Base-by-base conservation (phyloP, 2,888 invertebrate species). In the Lasioglossum vierecki region DNA sequence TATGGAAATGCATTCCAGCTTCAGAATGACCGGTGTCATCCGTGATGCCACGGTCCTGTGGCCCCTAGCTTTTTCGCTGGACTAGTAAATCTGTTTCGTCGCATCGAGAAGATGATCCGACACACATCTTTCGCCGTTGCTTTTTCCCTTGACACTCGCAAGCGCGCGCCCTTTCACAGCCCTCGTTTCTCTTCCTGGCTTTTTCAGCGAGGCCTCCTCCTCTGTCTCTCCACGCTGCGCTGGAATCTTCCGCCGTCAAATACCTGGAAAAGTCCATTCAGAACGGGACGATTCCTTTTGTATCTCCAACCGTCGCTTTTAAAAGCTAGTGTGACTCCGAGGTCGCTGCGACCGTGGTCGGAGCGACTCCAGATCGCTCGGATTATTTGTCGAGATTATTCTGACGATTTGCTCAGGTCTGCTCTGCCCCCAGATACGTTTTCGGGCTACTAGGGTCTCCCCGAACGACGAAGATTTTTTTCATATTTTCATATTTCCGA, bases 261-360 rank as follows among this genome's bases (percentile, higher is more conserved):
- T 93, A 92, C 92, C 92, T 92, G 90, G 88, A 85, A 88, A 87
- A 90, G 84, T 92, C 91, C 91, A 92, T 92, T 93, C 92, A 93
- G 89, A 89, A 85, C 90, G 89, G 90, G 44, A 66, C 78, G 91
- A 91, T 91, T 90, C 90, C 88, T 83, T 88, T 88, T 89, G 81
- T 83, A 84, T 80, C 85, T 30, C 80, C 82, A 83, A 75, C 84
- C 85, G 80, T 88, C 87, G 79, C 86, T 80, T 86, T 78, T 78
- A 78, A 78, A 71, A 78, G 82, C 75, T 76, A 80, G 66, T 13
- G 85, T 85, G 80, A 85, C 85, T 84, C 73, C 30, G 41, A 41
- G 76, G 41, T 46, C 46, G 66, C 66, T 60, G 76, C 63, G 63
- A 30, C 26, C 30, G 30, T 30, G 63, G 13, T 30, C 30, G 30